Conservation (phyloP, 2,113 vertebrate genomes). For the Thymallus thymallus region DNA sequence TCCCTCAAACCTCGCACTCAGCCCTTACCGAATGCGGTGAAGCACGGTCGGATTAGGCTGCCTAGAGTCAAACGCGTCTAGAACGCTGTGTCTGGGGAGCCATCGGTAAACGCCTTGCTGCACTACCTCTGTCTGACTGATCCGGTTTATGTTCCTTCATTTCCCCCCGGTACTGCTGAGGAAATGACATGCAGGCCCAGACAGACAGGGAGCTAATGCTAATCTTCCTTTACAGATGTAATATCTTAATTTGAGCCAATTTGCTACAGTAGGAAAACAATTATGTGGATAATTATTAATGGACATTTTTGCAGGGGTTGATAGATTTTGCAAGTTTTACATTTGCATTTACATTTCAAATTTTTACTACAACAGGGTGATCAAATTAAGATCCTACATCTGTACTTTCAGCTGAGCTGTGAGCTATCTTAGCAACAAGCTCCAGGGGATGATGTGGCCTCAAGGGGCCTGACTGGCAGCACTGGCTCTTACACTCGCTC, state of each 20-base stretch:
- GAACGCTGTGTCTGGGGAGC: constrained; percentile 13
- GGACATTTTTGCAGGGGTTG: no score
- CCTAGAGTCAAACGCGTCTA: constrained; percentile 24
- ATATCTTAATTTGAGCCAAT: no score
- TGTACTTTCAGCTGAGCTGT: constrained; percentile 21
- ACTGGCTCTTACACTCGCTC: constrained; percentile 4
- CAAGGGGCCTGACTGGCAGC: constrained; percentile 22
- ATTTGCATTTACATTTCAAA: no score
- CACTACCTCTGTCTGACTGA: constrained; percentile 5
- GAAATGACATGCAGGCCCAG: constrained; percentile 18
- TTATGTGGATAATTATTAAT: no score
- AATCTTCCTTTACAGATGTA: constrained; percentile 8
- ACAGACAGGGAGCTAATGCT: constrained; percentile 32
- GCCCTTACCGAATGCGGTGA: not conserved
- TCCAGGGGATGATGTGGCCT: constrained; percentile 38
- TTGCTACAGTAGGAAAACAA: no score
- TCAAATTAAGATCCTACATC: no score
- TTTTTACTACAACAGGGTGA: no score
- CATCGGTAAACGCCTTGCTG: constrained; percentile 17
- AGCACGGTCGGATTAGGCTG: not conserved
- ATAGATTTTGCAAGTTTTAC: no score
- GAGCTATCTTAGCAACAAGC: constrained; percentile 26
- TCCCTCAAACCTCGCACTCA: not conserved
- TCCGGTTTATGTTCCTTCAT: constrained; percentile 4
- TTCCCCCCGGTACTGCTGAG: not conserved